Evolutionary conservation across 2,797 vertebrate species (phyloP).

Genomic region (Poecile montanus): DNA sequence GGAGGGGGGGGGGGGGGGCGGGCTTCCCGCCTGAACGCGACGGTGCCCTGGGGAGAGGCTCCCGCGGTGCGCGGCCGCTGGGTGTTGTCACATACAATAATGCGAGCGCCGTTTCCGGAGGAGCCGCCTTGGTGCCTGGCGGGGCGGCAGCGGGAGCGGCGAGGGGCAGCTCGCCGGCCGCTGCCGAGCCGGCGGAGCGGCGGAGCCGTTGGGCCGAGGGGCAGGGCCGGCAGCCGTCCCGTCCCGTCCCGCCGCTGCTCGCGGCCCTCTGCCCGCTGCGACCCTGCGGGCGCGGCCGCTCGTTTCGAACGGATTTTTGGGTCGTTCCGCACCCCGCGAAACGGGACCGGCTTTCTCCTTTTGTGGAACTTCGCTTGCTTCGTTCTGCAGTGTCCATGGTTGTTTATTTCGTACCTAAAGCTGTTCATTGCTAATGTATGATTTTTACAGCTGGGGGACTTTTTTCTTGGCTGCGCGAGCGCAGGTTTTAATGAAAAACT

Average conservation of each 20-base stretch:
- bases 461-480: neutral
- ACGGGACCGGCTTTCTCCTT: neutral
- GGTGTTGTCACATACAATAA: neutral
- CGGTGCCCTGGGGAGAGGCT: neutral
- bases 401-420: neutral
- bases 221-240: neutral
- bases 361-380: neutral
- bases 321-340: neutral
- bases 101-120: accelerated
- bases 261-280: neutral
- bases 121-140: accelerated
- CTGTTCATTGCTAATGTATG: accelerated
- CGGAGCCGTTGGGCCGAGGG: neutral
- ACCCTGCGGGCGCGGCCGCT: neutral
- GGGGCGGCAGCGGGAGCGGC: neutral
- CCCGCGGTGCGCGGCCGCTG: neutral
- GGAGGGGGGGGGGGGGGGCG: accelerated
- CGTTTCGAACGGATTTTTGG: neutral
- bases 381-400: accelerated
- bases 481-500: neutral
- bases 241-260: neutral
- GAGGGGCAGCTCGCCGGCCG: no score
- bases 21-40: no score
- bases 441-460: accelerated
- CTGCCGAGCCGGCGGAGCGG: neutral